Evolutionary conservation across 2,113 vertebrate species (phyloP), one percentile per base, ranked within the genome.

Genomic region (Paramisgurnus dabryanus): DNA sequence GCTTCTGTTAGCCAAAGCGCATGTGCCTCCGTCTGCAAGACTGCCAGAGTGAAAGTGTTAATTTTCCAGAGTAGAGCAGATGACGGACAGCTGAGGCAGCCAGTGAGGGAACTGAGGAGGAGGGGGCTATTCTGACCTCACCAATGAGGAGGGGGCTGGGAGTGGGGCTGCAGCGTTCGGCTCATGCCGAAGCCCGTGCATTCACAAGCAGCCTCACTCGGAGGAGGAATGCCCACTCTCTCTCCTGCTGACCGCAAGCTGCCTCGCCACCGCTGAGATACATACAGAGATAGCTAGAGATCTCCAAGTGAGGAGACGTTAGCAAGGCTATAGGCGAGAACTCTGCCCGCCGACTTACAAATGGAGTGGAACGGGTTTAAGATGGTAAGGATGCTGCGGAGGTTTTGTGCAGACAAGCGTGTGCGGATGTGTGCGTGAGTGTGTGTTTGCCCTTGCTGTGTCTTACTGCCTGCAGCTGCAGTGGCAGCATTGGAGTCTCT

Each of bases 311-410:
- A 85, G 81, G 80, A 83, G 81, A 92, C 89, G 86, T 85, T 87
- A 68, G 79, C 82, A 80, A 65, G 78, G 83, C 83, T 85, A 81
- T 50, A 69, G 83, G 85, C 80, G 78, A 82, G 78, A 84, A 80
- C 81, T 87, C 91, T 94, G 94, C 94, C 94, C 63, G 94, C 95
- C 95, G 91, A 95, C 95, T 96, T 93, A 95, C 96, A 96, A 95
- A 98, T 99, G 97, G 97, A 99, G 96, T 99, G 97, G 96, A 98
- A 98, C 97, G 96, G 97, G 95, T 98, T 98, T 95, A 97, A 98
- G 94, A 98, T 99, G 97, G 97, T 98, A 98, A 98, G 97, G 90
- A 94, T 88, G 89, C 85, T 82, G 87, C 89, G 88, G 89, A 89
- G 89, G 87, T 90, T 78, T 68, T 72, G 69, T 55, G 53, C 75